Conservation (phyloP, 2,888 invertebrate species). For the Selenia dentaria region DNA sequence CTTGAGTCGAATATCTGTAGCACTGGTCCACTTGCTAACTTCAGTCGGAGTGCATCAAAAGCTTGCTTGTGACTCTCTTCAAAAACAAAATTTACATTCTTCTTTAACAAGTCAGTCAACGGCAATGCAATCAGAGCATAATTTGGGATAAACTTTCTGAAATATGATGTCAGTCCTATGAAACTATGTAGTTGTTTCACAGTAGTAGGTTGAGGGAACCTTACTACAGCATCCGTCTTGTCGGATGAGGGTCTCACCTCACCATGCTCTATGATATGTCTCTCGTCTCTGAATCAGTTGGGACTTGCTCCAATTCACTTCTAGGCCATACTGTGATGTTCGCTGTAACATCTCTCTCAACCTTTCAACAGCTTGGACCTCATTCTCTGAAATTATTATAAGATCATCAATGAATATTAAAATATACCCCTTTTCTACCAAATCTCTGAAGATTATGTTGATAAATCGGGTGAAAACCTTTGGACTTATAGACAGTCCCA, state of each 20-base stretch:
- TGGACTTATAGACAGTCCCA: not conserved
- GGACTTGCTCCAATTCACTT: not conserved
- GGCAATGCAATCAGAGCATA: constrained; percentile 37
- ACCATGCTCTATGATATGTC: not conserved
- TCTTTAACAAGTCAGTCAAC: constrained; percentile 27
- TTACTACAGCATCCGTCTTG: constrained; percentile 5
- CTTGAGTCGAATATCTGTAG: constrained; percentile 29
- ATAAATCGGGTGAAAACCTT: constrained; percentile 20
- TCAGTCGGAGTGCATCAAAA: constrained; percentile 24
- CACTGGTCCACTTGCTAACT: constrained; percentile 23
- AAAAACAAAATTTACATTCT: constrained; percentile 20
- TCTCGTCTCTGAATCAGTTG: not conserved
- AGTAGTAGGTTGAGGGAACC: constrained; percentile 4
- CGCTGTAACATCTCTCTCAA: not conserved
- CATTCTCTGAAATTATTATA: constrained; percentile 24
- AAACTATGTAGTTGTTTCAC: constrained; percentile 11
- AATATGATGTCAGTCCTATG: constrained; percentile 25
- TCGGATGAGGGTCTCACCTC: constrained; percentile 1
- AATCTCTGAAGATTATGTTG: constrained; percentile 28
- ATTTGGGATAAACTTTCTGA: constrained; percentile 36
- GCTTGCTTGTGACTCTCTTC: constrained; percentile 6
- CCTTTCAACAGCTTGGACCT: constrained; percentile 13
- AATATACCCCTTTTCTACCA: constrained; percentile 21
- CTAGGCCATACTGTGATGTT: not conserved
- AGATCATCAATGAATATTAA: constrained; percentile 37